Evolutionary conservation across 2,113 vertebrate species (phyloP).

Genomic region (Urocitellus parryii): DNA sequence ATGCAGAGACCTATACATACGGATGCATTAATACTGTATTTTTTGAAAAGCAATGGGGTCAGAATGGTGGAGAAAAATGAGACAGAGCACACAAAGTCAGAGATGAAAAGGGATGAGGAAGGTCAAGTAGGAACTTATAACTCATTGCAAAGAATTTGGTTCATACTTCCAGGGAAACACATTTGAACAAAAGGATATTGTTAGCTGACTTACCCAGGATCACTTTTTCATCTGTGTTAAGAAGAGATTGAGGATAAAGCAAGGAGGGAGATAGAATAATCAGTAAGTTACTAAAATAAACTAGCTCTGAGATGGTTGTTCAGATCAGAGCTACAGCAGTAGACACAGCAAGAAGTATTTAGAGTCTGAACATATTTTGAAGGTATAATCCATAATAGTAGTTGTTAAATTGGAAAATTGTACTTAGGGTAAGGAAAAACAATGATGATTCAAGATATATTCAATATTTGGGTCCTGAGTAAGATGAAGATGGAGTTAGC

Average conservation of each 20-base stretch:
- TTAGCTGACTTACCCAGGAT: not conserved
- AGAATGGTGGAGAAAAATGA: not conserved
- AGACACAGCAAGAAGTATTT: not conserved
- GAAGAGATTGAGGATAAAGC: not conserved
- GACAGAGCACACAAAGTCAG: rapidly evolving
- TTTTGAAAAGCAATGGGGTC: not conserved
- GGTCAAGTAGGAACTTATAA: rapidly evolving
- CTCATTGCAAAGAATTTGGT: not conserved
- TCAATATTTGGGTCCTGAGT: not conserved
- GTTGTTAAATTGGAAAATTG: not conserved
- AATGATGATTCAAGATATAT: not conserved
- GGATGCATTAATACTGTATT: not conserved
- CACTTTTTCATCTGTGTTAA: not conserved
- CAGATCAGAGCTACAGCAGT: too few species aligned
- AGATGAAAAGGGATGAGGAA: not conserved
- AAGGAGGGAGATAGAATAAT: not conserved
- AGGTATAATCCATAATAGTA: not conserved
- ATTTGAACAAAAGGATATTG: not conserved
- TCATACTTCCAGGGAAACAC: not conserved
- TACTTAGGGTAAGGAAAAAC: not conserved
- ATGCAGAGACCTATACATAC: not conserved
- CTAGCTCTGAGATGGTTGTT: rapidly evolving
- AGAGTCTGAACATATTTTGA: not conserved
- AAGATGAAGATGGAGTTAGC: not conserved
- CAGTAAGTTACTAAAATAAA: not conserved